Evolutionary conservation across 2,888 invertebrate species (phyloP).

Genomic region (Dastarcus helophoroides): DNA sequence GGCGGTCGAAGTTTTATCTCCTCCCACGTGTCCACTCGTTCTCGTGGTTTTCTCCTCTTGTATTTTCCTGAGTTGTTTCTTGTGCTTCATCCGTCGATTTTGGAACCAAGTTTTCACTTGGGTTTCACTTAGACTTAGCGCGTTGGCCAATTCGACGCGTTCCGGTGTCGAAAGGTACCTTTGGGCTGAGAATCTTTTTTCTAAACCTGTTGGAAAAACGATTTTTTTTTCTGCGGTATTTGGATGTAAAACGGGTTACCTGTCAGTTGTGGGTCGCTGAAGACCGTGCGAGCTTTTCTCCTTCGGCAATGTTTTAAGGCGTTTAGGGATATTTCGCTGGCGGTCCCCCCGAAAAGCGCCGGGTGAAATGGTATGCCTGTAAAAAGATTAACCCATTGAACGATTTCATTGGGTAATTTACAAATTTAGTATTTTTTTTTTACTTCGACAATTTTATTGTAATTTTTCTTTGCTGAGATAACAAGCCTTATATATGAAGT

Average conservation of each 20-base stretch:
- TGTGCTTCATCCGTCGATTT: conserved; percentile 93
- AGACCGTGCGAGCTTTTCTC: conserved; percentile 90
- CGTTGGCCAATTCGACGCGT: conserved; percentile 85
- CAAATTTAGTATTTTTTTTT: no score
- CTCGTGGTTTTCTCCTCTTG: conserved; percentile 38
- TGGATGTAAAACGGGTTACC: no score
- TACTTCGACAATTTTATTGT: no score
- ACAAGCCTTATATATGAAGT: no score
- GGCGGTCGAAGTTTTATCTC: no score
- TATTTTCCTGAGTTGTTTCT: conserved; percentile 74
- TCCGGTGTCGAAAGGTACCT: conserved; percentile 93
- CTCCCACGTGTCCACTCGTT: no score
- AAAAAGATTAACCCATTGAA: no score
- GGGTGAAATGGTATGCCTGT: conserved; percentile 54
- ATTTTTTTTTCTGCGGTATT: background rate
- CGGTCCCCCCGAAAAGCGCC: conserved; percentile 50
- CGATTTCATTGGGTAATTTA: no score
- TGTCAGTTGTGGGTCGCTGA: conserved; percentile 68
- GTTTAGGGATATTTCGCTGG: conserved; percentile 54
- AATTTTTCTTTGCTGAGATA: no score
- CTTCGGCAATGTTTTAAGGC: conserved; percentile 89
- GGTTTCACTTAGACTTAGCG: conserved; percentile 87
- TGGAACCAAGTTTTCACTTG: conserved; percentile 97
- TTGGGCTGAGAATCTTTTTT: conserved; percentile 90
- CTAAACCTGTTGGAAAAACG: conserved; percentile 52